phyloP scores from a whole-genome alignment of 2,888 invertebrate species.

The Kryphioiulus occultus region DNA sequence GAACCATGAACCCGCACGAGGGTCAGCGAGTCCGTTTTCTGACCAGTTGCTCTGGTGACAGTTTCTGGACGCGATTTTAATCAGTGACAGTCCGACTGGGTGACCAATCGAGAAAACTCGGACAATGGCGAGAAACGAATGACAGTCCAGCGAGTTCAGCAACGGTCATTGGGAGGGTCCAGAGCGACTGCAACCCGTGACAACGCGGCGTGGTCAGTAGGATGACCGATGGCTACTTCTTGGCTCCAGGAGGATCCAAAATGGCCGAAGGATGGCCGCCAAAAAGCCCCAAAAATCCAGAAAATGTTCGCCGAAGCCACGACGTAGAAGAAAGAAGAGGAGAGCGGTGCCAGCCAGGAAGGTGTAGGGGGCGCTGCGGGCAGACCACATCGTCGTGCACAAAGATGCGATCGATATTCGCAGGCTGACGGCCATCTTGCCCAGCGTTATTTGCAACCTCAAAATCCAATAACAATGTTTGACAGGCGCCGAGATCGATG shows the following conservation, averaged over 20 bases:
- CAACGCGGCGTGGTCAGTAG: neutral
- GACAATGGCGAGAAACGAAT: neutral
- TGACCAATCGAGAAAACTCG: neutral
- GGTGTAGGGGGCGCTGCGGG: neutral
- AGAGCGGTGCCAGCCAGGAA: neutral
- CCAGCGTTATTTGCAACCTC: conserved; percentile 11
- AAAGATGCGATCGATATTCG: neutral
- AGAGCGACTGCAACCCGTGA: neutral
- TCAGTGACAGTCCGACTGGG: neutral
- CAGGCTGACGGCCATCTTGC: conserved; percentile 35
- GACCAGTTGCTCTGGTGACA: too few relatives aligned
- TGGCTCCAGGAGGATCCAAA: neutral
- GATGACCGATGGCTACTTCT: neutral
- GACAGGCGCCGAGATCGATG: conserved; percentile 29
- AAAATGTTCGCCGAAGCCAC: neutral
- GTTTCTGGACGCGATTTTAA: too few relatives aligned
- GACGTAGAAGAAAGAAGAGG: neutral
- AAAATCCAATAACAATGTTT: conserved; percentile 31
- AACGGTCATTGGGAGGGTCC: neutral
- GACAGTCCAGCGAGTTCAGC: neutral
- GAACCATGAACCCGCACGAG: neutral
- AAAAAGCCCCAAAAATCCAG: neutral
- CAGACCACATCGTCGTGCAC: neutral
- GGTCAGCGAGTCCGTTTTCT: neutral
- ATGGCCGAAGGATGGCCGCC: neutral